Percentiles rank a stretch among this genome's conserved stretches.
Conservation (phyloP, 2,888 invertebrate genomes). For the Watsonalla cultraria region DNA sequence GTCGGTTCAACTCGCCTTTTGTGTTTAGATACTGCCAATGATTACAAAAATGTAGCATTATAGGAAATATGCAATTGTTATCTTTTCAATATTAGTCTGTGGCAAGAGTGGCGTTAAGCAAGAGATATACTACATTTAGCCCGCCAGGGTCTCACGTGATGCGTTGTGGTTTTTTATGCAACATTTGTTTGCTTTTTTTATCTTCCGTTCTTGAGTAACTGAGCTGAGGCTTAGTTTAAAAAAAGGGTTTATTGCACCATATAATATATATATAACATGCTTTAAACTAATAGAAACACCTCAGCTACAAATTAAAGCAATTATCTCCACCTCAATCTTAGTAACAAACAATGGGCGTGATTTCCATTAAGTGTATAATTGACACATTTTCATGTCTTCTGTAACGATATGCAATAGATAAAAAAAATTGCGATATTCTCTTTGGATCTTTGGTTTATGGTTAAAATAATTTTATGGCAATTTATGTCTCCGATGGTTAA, state of each 20-base stretch:
- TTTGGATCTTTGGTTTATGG: too few species aligned
- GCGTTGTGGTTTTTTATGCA: background rate
- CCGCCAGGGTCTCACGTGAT: background rate
- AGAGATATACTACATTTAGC: background rate
- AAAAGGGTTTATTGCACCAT: too few species aligned
- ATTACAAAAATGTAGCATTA: background rate
- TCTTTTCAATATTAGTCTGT: background rate
- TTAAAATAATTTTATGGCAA: too few species aligned
- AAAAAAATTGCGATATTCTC: too few species aligned
- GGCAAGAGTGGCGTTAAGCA: background rate
- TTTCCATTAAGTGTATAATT: background rate
- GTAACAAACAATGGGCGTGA: background rate
- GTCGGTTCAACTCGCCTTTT: background rate
- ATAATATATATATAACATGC: too few species aligned
- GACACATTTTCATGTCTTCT: too few species aligned
- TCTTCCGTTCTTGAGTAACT: background rate
- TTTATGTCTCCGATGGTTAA: too few species aligned
- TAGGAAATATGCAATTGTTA: background rate
- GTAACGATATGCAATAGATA: too few species aligned
- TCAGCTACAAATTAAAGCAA: background rate
- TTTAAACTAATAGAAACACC: background rate
- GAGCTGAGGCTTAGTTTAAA: background rate
- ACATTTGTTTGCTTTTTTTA: constrained; percentile 1
- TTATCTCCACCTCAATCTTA: background rate
- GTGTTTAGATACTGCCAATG: background rate